Percentiles rank a stretch among this genome's conserved stretches.
Evolutionary conservation across 1,140 invertebrate genomes (phyloP).

Genomic region (Pogonomyrmex barbatus): DNA sequence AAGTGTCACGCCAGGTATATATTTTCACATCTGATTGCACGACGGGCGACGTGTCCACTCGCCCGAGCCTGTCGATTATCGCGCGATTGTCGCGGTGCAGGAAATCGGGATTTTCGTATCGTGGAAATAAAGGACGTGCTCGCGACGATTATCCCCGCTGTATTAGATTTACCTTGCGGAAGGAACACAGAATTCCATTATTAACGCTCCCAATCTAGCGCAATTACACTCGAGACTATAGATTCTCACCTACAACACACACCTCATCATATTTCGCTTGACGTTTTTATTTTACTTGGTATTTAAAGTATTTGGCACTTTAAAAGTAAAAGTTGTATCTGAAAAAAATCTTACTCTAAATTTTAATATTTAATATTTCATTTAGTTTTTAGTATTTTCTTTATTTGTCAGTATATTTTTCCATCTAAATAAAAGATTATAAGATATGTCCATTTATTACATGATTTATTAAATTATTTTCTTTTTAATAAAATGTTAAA

Average conservation of each 20-base stretch:
- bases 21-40: constrained; percentile 43
- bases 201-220: neutral
- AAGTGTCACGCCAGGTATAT: neutral
- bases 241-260: neutral
- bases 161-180: neutral
- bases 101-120: neutral
- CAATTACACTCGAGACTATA: neutral
- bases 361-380: no score
- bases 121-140: constrained; percentile 25
- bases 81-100: neutral
- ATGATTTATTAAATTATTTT: neutral
- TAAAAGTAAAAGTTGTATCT: neutral
- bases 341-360: no score
- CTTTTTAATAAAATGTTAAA: constrained; percentile 5
- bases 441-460: neutral
- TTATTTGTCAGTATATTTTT: neutral
- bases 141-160: neutral
- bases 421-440: neutral
- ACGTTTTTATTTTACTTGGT: neutral
- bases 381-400: neutral
- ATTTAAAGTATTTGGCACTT: neutral
- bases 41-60: neutral
- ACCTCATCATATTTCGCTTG: neutral
- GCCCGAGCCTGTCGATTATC: constrained; percentile 2
- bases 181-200: neutral